A percentile compares a stretch with the other conserved stretches of the same genome.
These are phyloP conservation scores for Dione vanillae DNA, from an alignment of 2,888 invertebrate species.

Conservation along the genomic window DNA sequence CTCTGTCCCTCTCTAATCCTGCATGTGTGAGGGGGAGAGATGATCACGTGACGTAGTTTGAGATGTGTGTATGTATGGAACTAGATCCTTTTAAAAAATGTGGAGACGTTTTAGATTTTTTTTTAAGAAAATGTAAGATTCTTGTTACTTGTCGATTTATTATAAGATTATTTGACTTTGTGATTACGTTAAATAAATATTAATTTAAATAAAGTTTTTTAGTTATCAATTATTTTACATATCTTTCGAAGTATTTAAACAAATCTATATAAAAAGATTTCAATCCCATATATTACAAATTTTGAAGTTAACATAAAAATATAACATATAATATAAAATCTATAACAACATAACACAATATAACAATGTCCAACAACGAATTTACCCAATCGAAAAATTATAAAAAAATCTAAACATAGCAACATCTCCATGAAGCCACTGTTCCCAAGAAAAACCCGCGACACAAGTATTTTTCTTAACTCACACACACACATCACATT, in stretches of 20 bases:
- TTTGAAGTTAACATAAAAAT: too few species aligned
- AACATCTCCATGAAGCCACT: conserved; percentile 56
- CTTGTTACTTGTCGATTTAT: too few species aligned
- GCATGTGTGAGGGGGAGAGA: conserved; percentile 62
- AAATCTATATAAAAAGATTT: too few species aligned
- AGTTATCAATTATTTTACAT: too few species aligned
- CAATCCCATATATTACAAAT: too few species aligned
- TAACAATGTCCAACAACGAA: neutral
- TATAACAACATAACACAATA: neutral
- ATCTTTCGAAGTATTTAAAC: too few species aligned
- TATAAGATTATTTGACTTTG: too few species aligned
- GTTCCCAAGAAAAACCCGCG: conserved; percentile 76
- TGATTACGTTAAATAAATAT: too few species aligned
- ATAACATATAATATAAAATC: neutral
- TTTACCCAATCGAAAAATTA: conserved; percentile 20
- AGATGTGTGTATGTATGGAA: conserved; percentile 68
- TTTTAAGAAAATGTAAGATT: too few species aligned
- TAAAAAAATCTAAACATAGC: conserved; percentile 15
- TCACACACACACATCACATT: conserved; percentile 46
- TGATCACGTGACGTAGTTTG: conserved; percentile 72
- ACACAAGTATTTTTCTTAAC: conserved; percentile 81
- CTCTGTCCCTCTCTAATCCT: conserved; percentile 59
- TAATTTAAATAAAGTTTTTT: too few species aligned
- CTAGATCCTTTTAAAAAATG: conserved; percentile 54
- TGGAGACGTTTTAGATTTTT: conserved; percentile 55